phyloP scores from a whole-genome alignment of 2,113 vertebrate species.

The Oceanites oceanicus region DNA sequence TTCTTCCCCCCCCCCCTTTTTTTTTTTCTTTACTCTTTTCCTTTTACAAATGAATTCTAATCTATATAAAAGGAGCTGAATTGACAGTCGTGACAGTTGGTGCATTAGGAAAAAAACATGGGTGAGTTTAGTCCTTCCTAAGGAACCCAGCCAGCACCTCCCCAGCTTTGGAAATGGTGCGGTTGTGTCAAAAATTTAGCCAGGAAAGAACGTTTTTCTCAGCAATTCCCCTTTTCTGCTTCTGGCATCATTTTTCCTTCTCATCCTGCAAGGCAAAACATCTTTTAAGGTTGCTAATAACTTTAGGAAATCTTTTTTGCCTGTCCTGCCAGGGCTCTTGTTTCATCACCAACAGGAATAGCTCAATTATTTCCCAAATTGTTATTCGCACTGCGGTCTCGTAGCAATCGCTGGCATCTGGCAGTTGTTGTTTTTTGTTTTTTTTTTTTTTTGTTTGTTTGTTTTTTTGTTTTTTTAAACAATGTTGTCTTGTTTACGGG shows the following conservation, averaged over 20 bases:
- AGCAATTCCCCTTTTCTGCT: background rate
- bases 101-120: background rate
- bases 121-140: background rate
- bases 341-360: background rate
- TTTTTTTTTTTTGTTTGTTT: background rate
- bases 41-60: slow-evolving; percentile 17
- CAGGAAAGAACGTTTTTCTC: background rate
- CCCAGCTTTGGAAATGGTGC: background rate
- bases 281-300: background rate
- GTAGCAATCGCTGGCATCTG: background rate
- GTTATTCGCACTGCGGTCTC: background rate
- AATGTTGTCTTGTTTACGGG: slow-evolving; percentile 9
- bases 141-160: background rate
- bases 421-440: background rate
- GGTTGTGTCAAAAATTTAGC: fast-evolving
- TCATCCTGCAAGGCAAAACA: background rate
- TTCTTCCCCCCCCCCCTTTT: background rate
- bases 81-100: background rate
- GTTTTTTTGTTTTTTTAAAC: background rate
- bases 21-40: background rate
- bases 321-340: background rate
- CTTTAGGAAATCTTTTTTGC: background rate
- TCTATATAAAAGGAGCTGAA: background rate
- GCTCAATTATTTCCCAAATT: slow-evolving; percentile 41
- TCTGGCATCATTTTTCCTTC: background rate